Percentiles rank a stretch among this genome's conserved stretches.
Evolutionary conservation across 2,888 invertebrate genomes (phyloP).

Genomic region (Pandemis heparana): DNA sequence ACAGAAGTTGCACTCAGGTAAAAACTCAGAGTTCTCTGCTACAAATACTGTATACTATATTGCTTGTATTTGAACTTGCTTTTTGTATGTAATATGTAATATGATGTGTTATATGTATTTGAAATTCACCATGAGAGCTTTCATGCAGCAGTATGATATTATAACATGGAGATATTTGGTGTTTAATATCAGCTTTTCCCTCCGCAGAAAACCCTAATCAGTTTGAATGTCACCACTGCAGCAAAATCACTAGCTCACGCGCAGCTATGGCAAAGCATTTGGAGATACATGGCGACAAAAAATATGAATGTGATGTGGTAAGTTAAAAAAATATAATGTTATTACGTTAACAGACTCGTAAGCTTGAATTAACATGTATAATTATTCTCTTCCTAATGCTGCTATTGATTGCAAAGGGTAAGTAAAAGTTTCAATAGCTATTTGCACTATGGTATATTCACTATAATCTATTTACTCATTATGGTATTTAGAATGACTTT

Average conservation of each 20-base stretch:
- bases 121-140: too few species aligned
- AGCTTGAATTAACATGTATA: slow-evolving; percentile 30
- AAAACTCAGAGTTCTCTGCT: slow-evolving; percentile 9
- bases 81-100: too few species aligned
- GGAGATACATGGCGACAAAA: slow-evolving; percentile 87
- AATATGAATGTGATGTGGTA: slow-evolving; percentile 88
- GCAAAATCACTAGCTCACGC: slow-evolving; percentile 90
- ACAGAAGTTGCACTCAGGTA: slow-evolving; percentile 68
- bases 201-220: slow-evolving; percentile 86
- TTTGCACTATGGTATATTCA: not conserved
- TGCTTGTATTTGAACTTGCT: not conserved
- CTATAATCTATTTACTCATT: not conserved
- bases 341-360: slow-evolving; percentile 9
- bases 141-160: too few species aligned
- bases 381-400: slow-evolving; percentile 49
- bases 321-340: slow-evolving; percentile 41
- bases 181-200: not conserved
- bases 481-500: not conserved
- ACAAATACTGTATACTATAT: not conserved
- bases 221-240: slow-evolving; percentile 90
- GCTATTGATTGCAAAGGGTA: slow-evolving; percentile 51
- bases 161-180: too few species aligned
- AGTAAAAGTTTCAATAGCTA: slow-evolving; percentile 46
- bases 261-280: slow-evolving; percentile 92
- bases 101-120: too few species aligned